Evolutionary conservation across 2,113 vertebrate genomes (phyloP), one percentile per base, ranked within the genome.

Genomic region (Balaenoptera acutorostrata): DNA sequence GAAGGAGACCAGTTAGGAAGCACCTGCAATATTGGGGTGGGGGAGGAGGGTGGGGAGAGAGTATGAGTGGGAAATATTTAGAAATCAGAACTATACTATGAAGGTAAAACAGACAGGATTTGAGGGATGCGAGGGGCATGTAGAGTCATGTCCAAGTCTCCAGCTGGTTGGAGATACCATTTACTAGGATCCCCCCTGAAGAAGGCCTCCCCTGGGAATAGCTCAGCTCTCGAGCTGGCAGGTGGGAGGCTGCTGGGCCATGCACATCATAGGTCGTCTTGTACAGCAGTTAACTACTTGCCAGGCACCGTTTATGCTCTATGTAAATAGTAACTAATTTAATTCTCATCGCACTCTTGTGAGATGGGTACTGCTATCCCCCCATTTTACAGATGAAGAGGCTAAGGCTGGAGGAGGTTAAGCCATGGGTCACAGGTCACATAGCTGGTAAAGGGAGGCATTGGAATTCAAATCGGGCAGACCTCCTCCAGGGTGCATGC

Each of bases 401-500:
- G 2, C 27, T 27, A 2, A 20, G 1, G 29, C 46, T 78, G 13
- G 6, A 20, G 5, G 44, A 25, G 3, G 12, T 36, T 15, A 39
- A 25, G 89, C 44, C 31, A n/a, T 36, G 0, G 31, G 29, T 74
- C 49, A 39, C 21, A 80, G 52, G 41, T 27, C 59, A n/a, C 57
- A 3, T 0, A 25, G n/a, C 31, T 57, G 20, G 9, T 18, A 4
- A 31, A 57, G 57, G 5, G 18, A 52, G n/a, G 27, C 23, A 3
- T 3, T 61, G 4, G 8, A 23, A 18, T n/a, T 61, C 23, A 15
- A 1, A 44, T 15, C 8, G 0, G 29, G 20, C 1, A 0, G 59
- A 33, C 1, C 0, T 21, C 33, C 7, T 31, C 31, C 17, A 27
- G 21, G 33, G 15, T 5, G 6, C 1, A 0, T 6, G 23, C 20